Conservation (phyloP, 2,797 vertebrate species). For the Spheniscus humboldti region DNA sequence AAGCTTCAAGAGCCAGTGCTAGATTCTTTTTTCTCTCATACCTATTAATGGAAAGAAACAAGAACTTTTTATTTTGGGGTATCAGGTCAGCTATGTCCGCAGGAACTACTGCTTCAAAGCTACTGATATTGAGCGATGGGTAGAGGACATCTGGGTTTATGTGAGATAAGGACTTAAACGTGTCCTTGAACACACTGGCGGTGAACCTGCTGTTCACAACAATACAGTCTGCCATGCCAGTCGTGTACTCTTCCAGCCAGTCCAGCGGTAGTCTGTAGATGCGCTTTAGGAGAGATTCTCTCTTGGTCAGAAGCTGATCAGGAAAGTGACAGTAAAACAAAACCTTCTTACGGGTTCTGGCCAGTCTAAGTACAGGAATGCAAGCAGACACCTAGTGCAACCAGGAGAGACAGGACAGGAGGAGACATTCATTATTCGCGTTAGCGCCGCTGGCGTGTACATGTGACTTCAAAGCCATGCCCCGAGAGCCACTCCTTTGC, state of each 20-base stretch:
- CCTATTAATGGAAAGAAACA: constrained; percentile 95
- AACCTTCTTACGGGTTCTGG: constrained; percentile 87
- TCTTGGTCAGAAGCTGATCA: constrained; percentile 89
- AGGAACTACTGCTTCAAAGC: constrained; percentile 78
- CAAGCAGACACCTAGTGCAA: constrained; percentile 89
- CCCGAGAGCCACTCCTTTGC: neutral
- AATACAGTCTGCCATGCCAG: constrained; percentile 94
- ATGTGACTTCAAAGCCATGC: rapidly evolving
- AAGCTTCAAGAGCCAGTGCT: constrained; percentile 81
- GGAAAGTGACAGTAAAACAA: constrained; percentile 99
- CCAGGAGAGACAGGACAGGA: neutral
- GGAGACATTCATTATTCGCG: neutral
- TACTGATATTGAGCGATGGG: constrained; percentile 86
- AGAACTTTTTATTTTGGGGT: constrained; percentile 76
- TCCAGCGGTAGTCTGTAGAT: constrained; percentile 90
- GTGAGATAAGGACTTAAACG: constrained; percentile 82
- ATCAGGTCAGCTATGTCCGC: constrained; percentile 77
- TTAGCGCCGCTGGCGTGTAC: rapidly evolving
- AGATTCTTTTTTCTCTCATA: constrained; percentile 97
- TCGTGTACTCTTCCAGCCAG: constrained; percentile 92
- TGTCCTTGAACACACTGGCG: constrained; percentile 88
- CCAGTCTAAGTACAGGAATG: constrained; percentile 89
- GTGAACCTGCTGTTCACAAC: constrained; percentile 96
- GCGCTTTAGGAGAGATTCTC: constrained; percentile 82
- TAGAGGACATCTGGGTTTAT: constrained; percentile 88